Base-by-base conservation (phyloP, 2,888 invertebrate species). In the Drosophila putrida region DNA sequence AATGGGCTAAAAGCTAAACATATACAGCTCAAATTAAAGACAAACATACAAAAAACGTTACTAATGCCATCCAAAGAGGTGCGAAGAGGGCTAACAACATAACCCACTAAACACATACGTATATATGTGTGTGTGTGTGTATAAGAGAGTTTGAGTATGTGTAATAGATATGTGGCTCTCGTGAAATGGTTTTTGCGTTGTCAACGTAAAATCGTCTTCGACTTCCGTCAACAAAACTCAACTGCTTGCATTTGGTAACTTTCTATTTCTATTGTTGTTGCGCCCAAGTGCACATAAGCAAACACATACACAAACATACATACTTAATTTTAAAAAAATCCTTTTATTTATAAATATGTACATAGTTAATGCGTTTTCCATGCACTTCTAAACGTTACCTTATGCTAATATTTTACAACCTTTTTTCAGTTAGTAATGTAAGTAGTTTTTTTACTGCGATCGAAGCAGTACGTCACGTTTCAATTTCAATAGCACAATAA, bases 211-310 rank as follows among this genome's bases (percentile, higher is more conserved):
- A 63, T 57, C 47, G 41, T 66, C 71, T 74, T 68, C 61, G 82
- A 84, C 80, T 83, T 83, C 83, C 87, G 83, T 80, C 87, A 83
- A 83, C 87, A 83, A 81, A 80, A 35, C 51, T 44, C 50, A 61
- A 44, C 43, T 59, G 71, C 55, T 49, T 78, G 73, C 85, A 82
- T 71, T 78, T 47, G 68, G 74, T 57, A 85, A 73, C 82, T 82
- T 82, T 82, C 82, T 82, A 76, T 85, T 82, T 82, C 82, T 75
- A 59, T 78, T 82, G 75, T 72, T 71, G 55, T n/a, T 57, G 59
- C 66, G 61, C 67, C 13, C 57, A 47, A 35, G 15, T 49, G 63
- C 72, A 69, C 4, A 44, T 27, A 55, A 6, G 1, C n/a, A 6
- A 8, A 53, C 9, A 20, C 20, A 25, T n/a, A 27, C 13, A 51